Percentiles rank a stretch among this genome's conserved stretches.
phyloP scores from a whole-genome alignment of 2,797 vertebrate species.

The Karalla daura region DNA sequence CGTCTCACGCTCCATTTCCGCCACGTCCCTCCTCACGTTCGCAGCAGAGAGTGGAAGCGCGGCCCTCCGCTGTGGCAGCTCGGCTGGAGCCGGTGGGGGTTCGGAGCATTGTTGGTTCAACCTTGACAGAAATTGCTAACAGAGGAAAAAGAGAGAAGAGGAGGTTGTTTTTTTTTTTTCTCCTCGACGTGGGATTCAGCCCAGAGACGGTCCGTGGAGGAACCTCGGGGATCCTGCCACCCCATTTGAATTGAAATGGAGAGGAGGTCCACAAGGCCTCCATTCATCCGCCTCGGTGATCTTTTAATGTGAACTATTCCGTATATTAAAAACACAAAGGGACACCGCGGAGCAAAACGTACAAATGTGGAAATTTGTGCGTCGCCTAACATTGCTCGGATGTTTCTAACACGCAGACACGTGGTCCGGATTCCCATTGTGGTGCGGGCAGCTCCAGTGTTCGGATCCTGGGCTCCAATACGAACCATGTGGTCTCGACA shows the following conservation, averaged over 20 bases:
- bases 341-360: slow-evolving; percentile 47
- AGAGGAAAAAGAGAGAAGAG: slow-evolving; percentile 31
- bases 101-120: slow-evolving; percentile 50
- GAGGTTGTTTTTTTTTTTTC: too few relatives aligned
- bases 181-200: slow-evolving; percentile 10
- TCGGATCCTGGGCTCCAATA: slow-evolving; percentile 43
- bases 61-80: slow-evolving; percentile 17
- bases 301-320: slow-evolving; percentile 32
- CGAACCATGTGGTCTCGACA: slow-evolving; percentile 46
- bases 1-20: slow-evolving; percentile 21
- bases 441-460: slow-evolving; percentile 20
- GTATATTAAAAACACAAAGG: too few relatives aligned
- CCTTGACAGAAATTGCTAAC: slow-evolving; percentile 44
- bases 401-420: not conserved
- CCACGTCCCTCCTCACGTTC: slow-evolving; percentile 2
- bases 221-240: slow-evolving; percentile 24
- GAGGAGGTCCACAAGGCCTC: slow-evolving; percentile 11
- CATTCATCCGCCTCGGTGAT: slow-evolving; percentile 23
- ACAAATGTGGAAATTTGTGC: slow-evolving; percentile 43
- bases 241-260: slow-evolving; percentile 40
- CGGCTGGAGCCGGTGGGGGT: slow-evolving; percentile 26
- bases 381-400: not conserved
- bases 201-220: slow-evolving; percentile 15
- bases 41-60: not conserved
- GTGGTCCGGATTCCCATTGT: slow-evolving; percentile 37